Percentiles rank a stretch among this genome's conserved stretches.
Conservation (phyloP, 2,113 vertebrate genomes). For the Macrotis lagotis region DNA sequence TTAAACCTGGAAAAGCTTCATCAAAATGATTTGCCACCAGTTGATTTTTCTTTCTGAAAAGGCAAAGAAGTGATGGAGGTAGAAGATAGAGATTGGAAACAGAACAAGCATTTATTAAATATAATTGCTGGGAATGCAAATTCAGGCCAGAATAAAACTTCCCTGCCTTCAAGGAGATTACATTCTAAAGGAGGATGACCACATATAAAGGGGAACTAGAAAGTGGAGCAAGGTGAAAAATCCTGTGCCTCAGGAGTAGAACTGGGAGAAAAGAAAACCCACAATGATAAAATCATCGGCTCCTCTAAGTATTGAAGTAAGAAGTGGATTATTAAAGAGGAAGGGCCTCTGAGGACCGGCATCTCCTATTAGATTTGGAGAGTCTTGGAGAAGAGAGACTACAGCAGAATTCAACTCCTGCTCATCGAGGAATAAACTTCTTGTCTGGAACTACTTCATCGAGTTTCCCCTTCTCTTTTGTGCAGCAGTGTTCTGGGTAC, state of each 20-base stretch:
- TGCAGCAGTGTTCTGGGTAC: not conserved
- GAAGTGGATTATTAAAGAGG: not conserved
- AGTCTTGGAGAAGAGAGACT: not conserved
- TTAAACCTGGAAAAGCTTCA: not conserved
- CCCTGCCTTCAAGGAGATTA: not conserved
- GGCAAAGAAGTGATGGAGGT: not conserved
- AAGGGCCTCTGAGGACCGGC: not conserved
- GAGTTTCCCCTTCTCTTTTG: not conserved
- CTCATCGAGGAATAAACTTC: not conserved
- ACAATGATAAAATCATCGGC: not conserved
- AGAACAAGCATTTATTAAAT: not conserved
- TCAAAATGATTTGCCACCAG: not conserved
- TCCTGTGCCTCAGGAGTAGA: not conserved
- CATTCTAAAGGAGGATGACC: not conserved
- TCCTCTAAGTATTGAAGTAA: not conserved
- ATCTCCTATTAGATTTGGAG: not conserved
- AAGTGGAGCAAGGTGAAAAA: not conserved
- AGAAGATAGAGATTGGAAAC: no score
- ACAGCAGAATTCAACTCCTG: not conserved
- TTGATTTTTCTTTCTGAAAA: not conserved
- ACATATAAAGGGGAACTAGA: not conserved
- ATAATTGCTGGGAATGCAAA: not conserved
- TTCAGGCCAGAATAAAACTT: not conserved
- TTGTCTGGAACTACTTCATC: not conserved
- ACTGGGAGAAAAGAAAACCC: not conserved